Evolutionary conservation across 2,888 invertebrate species (phyloP).

Genomic region (Perithous albicinctus): DNA sequence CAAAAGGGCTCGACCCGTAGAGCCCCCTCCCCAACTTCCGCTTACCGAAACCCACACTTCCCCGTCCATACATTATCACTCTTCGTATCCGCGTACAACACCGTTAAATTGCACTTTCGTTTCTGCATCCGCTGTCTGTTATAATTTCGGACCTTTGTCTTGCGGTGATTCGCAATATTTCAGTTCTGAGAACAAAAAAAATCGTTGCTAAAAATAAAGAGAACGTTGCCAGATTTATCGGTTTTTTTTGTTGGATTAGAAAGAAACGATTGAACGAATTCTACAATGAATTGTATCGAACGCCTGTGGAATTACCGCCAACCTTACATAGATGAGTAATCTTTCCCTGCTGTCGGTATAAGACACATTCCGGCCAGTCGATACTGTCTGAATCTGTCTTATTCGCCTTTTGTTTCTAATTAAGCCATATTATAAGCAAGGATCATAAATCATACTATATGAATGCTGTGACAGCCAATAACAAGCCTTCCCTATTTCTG

Average conservation of each 20-base stretch:
- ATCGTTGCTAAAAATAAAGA: not conserved
- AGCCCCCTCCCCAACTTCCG: slow-evolving; percentile 39
- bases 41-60: slow-evolving; percentile 44
- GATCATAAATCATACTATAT: not conserved
- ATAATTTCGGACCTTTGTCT: not conserved
- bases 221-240: not conserved
- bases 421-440: not conserved
- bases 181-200: not conserved
- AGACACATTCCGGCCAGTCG: not conserved
- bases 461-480: not conserved
- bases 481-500: not conserved
- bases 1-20: slow-evolving; percentile 61
- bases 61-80: slow-evolving; percentile 37
- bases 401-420: not conserved
- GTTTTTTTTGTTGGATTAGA: not conserved
- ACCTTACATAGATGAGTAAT: not conserved
- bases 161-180: not conserved
- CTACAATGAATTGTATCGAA: not conserved
- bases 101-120: slow-evolving; percentile 3
- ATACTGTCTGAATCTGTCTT: slow-evolving; percentile 26
- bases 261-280: not conserved
- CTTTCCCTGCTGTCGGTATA: slow-evolving; percentile 6
- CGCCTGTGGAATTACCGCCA: too few relatives aligned
- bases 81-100: not conserved
- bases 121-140: not conserved